Base-by-base conservation (phyloP, 2,113 vertebrate genomes). In the Stegastes partitus region DNA sequence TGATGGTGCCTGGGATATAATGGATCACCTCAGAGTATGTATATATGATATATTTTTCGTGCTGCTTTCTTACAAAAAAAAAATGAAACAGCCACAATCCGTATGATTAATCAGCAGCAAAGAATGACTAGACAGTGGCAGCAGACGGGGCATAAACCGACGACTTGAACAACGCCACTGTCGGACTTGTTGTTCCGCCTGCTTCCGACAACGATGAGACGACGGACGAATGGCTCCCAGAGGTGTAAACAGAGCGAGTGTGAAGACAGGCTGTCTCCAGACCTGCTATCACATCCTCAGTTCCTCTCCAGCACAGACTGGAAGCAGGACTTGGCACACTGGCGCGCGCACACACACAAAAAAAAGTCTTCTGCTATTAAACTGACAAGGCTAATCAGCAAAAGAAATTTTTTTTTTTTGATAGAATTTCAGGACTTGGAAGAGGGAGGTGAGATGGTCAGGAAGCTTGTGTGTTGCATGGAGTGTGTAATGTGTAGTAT, bases 261-360 rank as follows among this genome's bases (percentile, higher is more conserved):
- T 91, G 91, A 93, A 91, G 88, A 91, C 91, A 88, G 84, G 77
- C 92, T 86, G 90, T 93, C 92, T 93, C 90, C 91, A 91, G 81
- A 65, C 74, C 68, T 28, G 68, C 86, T 85, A 90, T 91, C 89
- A 77, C 83, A 89, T 89, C 84, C 80, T 81, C 77, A 77, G 64
- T 86, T 87, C 87, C 85, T 85, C 75, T 74, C 69, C 50, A 73
- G 77, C 62, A 77, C 59, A 77, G 49, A 74, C 16, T 76, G 53
- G 81, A 77, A 55, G 68, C 75, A 64, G 49, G 26, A 71, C 70
- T 87, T 84, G 79, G 81, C 82, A 50, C 74, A 64, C 55, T 53
- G 34, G 31, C 49, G 16, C 56, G 31, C 49, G 16, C 56, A n/a
- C 23, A 56, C 39, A 45, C 61, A 55, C 23, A 28, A 19, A 6